Conservation (phyloP, 2,113 vertebrate genomes). For the Theristicus caerulescens region DNA sequence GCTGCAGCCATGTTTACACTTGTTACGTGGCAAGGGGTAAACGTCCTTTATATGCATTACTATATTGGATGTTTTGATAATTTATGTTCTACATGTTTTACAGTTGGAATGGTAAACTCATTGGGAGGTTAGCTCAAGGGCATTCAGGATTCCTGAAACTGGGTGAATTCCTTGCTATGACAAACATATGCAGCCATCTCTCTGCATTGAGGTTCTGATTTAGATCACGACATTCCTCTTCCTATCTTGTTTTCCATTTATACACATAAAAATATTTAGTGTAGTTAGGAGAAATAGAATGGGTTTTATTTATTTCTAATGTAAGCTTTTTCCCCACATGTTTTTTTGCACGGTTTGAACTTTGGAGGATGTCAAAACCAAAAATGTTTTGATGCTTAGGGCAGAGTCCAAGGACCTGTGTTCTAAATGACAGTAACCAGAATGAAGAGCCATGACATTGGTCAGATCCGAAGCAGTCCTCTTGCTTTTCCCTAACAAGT, state of each 20-base stretch:
- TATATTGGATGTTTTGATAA: not conserved
- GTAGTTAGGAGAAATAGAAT: not conserved
- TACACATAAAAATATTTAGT: not conserved
- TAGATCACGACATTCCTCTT: not conserved
- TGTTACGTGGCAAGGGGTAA: not conserved
- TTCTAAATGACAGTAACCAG: not conserved
- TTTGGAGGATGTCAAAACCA: not conserved
- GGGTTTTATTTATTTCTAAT: not conserved
- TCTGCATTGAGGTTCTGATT: not conserved
- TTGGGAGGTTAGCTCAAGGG: not conserved
- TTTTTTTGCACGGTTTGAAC: not conserved
- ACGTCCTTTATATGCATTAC: not conserved
- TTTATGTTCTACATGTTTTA: not conserved
- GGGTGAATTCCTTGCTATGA: not conserved
- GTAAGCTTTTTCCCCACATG: not conserved
- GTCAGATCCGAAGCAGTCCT: not conserved
- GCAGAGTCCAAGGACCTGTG: not conserved
- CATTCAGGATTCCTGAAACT: not conserved
- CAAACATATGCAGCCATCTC: rapidly evolving
- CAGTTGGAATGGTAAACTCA: not conserved
- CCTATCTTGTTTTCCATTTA: not conserved
- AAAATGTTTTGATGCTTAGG: not conserved
- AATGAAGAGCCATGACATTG: not conserved
- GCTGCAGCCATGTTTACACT: not conserved
- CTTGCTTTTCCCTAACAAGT: not conserved